A percentile compares a stretch with the other conserved stretches of the same genome.
Conservation (phyloP, 2,888 invertebrate species). For the Phengaris alcon region DNA sequence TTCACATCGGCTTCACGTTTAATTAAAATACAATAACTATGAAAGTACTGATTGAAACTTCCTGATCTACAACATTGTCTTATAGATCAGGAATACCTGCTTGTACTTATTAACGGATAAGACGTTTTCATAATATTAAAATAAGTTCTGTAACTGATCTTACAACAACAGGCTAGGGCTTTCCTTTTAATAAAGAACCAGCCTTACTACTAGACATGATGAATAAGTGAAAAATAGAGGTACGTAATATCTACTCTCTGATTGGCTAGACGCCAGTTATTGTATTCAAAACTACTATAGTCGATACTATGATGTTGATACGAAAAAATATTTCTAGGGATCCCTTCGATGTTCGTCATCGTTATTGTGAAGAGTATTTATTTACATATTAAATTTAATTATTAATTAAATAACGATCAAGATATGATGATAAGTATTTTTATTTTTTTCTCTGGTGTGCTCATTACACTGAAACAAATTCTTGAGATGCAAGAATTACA, state of each 20-base stretch:
- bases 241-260: neutral
- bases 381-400: neutral
- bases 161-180: too few relatives aligned
- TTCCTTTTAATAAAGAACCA: too few relatives aligned
- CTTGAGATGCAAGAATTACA: too few relatives aligned
- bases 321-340: slow-evolving; percentile 2
- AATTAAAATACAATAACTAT: too few relatives aligned
- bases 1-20: too few relatives aligned
- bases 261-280: neutral
- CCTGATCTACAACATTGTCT: too few relatives aligned
- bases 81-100: too few relatives aligned
- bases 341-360: neutral
- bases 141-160: too few relatives aligned
- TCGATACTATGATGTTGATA: neutral
- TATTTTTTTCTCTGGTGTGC: neutral
- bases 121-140: too few relatives aligned
- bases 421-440: neutral
- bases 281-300: neutral
- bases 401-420: neutral
- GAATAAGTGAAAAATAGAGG: slow-evolving; percentile 4
- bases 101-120: too few relatives aligned
- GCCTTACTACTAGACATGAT: neutral
- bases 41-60: too few relatives aligned
- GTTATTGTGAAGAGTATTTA: neutral
- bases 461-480: neutral